A percentile compares a stretch with the other conserved stretches of the same genome.
phyloP scores from a whole-genome alignment of 2,888 invertebrate species.

The Seira sanloemensis region DNA sequence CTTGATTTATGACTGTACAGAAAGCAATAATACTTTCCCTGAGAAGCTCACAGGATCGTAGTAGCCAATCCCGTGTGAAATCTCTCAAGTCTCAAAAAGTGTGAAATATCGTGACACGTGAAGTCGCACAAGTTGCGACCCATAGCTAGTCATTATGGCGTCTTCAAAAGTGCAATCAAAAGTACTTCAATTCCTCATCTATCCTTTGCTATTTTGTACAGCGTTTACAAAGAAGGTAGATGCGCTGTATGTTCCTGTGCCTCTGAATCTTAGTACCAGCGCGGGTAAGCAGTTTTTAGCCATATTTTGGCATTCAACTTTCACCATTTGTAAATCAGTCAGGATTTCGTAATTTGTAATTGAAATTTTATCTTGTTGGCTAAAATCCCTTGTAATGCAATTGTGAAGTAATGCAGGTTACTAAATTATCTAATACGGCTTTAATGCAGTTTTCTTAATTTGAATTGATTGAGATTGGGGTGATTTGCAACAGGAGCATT shows the following conservation, averaged over 20 bases:
- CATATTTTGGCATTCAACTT: too few species aligned
- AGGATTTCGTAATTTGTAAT: too few species aligned
- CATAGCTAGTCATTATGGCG: slow-evolving; percentile 41
- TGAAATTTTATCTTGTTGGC: too few species aligned
- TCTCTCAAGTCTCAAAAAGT: slow-evolving; percentile 1
- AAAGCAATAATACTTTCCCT: slow-evolving; percentile 5
- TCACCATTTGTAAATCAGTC: too few species aligned
- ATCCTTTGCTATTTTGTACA: slow-evolving; percentile 22
- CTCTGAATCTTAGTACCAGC: slow-evolving; percentile 46
- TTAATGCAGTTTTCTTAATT: too few species aligned
- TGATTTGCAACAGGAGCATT: too few species aligned
- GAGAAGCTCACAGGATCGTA: neutral
- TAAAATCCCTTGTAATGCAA: too few species aligned
- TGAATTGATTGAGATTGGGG: too few species aligned
- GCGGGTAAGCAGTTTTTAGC: slow-evolving; percentile 56
- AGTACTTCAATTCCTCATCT: slow-evolving; percentile 51
- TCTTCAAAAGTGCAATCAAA: neutral
- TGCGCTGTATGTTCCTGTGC: slow-evolving; percentile 57
- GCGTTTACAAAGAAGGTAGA: slow-evolving; percentile 28
- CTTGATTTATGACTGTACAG: slow-evolving; percentile 11
- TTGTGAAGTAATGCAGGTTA: too few species aligned
- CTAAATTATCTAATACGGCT: too few species aligned
- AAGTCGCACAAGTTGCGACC: slow-evolving; percentile 22
- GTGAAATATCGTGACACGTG: slow-evolving; percentile 11
- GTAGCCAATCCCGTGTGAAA: neutral